Evolutionary conservation across 2,888 invertebrate species (phyloP).

Genomic region (Parnassius mnemosyne): DNA sequence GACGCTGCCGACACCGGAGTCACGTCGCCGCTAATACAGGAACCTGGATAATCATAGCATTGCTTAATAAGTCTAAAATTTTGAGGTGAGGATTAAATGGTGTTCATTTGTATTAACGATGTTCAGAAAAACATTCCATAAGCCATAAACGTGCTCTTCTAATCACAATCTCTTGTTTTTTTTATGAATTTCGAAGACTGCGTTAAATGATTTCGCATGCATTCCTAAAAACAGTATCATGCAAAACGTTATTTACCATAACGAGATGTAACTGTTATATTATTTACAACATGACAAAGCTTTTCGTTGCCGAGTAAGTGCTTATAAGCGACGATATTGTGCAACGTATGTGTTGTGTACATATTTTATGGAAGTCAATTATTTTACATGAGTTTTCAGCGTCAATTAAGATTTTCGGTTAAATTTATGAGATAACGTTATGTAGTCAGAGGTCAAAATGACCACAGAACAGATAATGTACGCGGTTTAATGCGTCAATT

Average conservation of each 20-base stretch:
- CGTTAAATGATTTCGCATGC: slow-evolving; percentile 15
- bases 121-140: slow-evolving; percentile 8
- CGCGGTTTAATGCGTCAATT: no score
- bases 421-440: no score
- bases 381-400: no score
- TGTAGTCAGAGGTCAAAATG: no score
- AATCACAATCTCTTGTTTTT: neutral
- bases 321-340: slow-evolving; percentile 37
- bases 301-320: slow-evolving; percentile 5
- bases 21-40: slow-evolving; percentile 82
- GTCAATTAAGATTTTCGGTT: no score
- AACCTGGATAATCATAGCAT: slow-evolving; percentile 46
- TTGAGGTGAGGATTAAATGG: neutral
- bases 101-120: neutral
- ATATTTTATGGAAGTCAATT: no score
- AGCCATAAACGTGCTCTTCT: slow-evolving; percentile 8
- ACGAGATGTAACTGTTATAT: neutral
- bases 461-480: no score
- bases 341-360: slow-evolving; percentile 21
- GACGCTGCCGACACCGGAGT: slow-evolving; percentile 85
- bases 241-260: slow-evolving; percentile 11
- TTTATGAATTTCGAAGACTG: neutral
- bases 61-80: neutral
- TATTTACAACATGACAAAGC: slow-evolving; percentile 6
- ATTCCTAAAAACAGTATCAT: slow-evolving; percentile 17